These are phyloP conservation scores for Tiphia femorata DNA, from an alignment of 2,888 invertebrate species.

Conservation along the genomic window DNA sequence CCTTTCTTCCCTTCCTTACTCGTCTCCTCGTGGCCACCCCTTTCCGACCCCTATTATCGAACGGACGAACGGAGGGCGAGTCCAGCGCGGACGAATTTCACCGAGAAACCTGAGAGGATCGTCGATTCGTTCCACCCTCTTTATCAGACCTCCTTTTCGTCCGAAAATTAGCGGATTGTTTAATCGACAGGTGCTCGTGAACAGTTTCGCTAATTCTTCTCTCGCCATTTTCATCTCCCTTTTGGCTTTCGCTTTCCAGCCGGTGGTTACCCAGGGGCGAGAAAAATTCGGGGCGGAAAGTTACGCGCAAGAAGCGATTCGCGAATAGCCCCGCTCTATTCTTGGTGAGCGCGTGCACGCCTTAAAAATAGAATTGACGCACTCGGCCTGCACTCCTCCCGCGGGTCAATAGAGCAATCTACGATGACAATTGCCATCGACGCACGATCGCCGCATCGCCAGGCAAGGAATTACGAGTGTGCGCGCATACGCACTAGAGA, in stretches of 20 bases:
- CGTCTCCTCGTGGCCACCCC: not conserved
- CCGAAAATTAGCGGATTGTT: too few species aligned
- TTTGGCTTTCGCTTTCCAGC: too few species aligned
- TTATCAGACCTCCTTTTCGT: too few species aligned
- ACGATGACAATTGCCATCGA: conserved; percentile 44
- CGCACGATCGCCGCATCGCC: conserved; percentile 17
- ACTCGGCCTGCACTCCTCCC: conserved; percentile 16
- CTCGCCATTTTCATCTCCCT: not conserved
- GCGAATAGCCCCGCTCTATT: conserved; percentile 21
- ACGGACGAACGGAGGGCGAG: too few species aligned
- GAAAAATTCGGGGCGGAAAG: conserved; percentile 6
- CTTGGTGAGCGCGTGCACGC: conserved; percentile 15
- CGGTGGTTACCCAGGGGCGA: conserved; percentile 1
- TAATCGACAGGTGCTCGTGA: too few species aligned
- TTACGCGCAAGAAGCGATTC: not conserved
- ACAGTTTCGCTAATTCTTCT: too few species aligned
- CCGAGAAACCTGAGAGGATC: too few species aligned
- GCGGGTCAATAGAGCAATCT: conserved; percentile 46
- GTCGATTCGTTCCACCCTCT: too few species aligned
- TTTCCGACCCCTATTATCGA: conserved; percentile 3
- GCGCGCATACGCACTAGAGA: too few species aligned
- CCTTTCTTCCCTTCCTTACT: not conserved
- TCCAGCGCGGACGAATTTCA: too few species aligned
- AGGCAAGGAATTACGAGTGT: not conserved
- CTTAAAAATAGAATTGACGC: conserved; percentile 54